phyloP scores from a whole-genome alignment of 2,888 invertebrate species.

The Crossocerus cetratus region DNA sequence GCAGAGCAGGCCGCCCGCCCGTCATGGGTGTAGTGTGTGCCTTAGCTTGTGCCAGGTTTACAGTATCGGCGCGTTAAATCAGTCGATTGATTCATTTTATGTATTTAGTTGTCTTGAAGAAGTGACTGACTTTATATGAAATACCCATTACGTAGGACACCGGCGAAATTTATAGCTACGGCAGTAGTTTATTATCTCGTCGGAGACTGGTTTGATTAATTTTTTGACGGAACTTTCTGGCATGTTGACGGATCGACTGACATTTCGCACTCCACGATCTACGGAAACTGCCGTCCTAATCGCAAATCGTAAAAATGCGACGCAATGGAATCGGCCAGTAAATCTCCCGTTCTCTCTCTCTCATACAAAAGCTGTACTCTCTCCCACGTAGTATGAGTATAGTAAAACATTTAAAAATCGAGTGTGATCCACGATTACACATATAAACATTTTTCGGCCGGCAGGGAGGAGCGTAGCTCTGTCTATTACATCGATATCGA shows the following conservation, averaged over 20 bases:
- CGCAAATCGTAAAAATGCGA: neutral
- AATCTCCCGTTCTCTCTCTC: too few species aligned
- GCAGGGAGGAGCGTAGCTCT: conserved; percentile 2
- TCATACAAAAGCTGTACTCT: neutral
- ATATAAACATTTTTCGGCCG: conserved; percentile 47
- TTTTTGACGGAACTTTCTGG: neutral
- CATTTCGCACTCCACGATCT: neutral
- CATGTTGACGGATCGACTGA: neutral
- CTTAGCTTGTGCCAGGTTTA: neutral
- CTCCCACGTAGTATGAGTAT: conserved; percentile 25
- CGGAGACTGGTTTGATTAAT: neutral
- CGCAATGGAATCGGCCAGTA: too few species aligned
- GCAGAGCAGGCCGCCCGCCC: too few species aligned
- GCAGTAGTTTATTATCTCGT: neutral
- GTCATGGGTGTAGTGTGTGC: too few species aligned
- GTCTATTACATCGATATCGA: conserved; percentile 11
- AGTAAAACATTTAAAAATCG: conserved; percentile 55
- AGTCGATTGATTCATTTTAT: too few species aligned
- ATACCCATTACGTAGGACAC: conserved; percentile 3
- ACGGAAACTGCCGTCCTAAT: conserved; percentile 1
- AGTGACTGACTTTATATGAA: neutral
- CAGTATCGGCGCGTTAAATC: neutral
- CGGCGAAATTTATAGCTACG: conserved; percentile 23
- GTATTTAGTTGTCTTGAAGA: neutral
- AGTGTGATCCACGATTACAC: conserved; percentile 31